Evolutionary conservation across 2,113 vertebrate genomes (phyloP).

Genomic region (Thermophis baileyi): DNA sequence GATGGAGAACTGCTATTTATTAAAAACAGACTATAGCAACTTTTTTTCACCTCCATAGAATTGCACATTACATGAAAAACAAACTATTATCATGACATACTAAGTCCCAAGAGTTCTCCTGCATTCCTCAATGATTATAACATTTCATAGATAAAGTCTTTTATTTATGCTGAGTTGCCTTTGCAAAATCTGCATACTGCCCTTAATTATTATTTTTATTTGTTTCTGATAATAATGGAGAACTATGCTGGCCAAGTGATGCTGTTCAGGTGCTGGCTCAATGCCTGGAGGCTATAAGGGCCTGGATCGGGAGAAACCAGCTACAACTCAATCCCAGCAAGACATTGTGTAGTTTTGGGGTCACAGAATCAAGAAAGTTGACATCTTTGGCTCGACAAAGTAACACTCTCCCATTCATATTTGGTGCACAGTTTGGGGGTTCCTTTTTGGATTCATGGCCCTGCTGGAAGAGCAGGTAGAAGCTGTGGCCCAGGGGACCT

Average conservation of each 20-base stretch:
- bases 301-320: background rate
- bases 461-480: background rate
- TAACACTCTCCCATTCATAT: background rate
- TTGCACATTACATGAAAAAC: background rate
- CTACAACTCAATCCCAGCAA: background rate
- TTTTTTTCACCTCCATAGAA: too few species aligned
- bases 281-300: background rate
- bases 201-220: background rate
- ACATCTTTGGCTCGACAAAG: background rate
- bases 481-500: background rate
- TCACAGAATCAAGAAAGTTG: background rate
- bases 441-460: background rate
- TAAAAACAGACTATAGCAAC: background rate
- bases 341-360: background rate
- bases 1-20: background rate
- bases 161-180: background rate
- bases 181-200: background rate
- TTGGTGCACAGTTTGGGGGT: background rate
- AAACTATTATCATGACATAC: background rate
- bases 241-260: background rate
- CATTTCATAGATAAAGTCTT: background rate
- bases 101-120: background rate
- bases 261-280: background rate
- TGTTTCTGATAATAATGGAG: background rate
- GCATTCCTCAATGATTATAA: background rate